Evolutionary conservation across 2,113 vertebrate species (phyloP), one percentile per base, ranked within the genome.

Genomic region (Gulo gulo): DNA sequence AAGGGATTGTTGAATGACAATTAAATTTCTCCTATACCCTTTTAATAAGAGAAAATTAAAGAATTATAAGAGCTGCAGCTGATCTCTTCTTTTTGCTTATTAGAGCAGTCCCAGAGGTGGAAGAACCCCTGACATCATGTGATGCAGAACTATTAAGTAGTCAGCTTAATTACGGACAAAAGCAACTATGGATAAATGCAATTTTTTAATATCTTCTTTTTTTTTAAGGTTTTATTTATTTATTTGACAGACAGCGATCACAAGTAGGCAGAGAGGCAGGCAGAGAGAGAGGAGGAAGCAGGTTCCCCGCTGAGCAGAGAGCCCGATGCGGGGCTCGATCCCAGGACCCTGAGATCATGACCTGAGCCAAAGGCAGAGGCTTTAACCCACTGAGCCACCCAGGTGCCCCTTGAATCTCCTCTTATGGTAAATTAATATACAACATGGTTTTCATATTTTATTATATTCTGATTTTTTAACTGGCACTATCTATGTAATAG

Each of bases 381-480:
- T 55, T 55, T 18, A 55, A 55, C 16, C 52, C 1, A 55, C 52
- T 18, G 15, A 55, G 52, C 52, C 52, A 55, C 52, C 52, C 16
- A 55, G 52, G 16, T 5, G 1, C 52, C 52, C 52, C 52, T 65
- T 10, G 23, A 88, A 45, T 3, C 55, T 91, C 69, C 55, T 96
- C 24, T 85, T 95, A 79, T 61, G 23, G 59, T 59, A 82, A 80
- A 92, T 92, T 92, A 82, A 78, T 74, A 57, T n/a, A 24, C 2
- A 94, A 55, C 7, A 42, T 42, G 6, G 57, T 80, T 94, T 88
- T 87, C 91, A 39, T n/a, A 71, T 50, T 45, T 83, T 82, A 85
- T 63, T 74, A 14, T 80, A 87, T 50, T 88, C n/a, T 92, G 18
- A 79, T 63, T 96, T 94, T 94, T 94, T 61, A 81, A 83, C 47